Evolutionary conservation across 2,888 invertebrate genomes (phyloP).

Genomic region (Galerucella pusilla): DNA sequence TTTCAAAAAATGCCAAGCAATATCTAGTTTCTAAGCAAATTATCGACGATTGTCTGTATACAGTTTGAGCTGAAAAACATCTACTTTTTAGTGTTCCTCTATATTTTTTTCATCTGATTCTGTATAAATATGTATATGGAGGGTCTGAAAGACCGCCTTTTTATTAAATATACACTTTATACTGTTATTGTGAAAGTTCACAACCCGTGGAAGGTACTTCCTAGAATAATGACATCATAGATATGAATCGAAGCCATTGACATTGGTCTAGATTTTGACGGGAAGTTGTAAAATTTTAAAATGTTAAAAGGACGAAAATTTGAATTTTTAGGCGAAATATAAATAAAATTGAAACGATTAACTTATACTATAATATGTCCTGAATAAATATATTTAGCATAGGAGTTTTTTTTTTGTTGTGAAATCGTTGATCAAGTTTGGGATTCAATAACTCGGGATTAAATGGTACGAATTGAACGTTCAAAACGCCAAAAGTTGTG

Average conservation of each 20-base stretch:
- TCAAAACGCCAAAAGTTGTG: too few relatives aligned
- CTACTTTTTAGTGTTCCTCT: background rate
- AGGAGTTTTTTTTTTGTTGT: too few relatives aligned
- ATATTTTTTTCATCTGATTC: background rate
- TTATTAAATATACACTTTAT: conserved; percentile 20
- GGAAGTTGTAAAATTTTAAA: background rate
- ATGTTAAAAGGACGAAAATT: background rate
- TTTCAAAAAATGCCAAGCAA: too few relatives aligned
- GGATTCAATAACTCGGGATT: too few relatives aligned
- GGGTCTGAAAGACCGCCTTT: conserved; percentile 16
- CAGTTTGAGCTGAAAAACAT: background rate
- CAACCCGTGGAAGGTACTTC: conserved; percentile 34
- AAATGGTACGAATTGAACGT: too few relatives aligned
- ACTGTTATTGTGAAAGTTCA: conserved; percentile 39
- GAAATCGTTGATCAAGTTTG: too few relatives aligned
- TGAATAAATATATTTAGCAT: too few relatives aligned
- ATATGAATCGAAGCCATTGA: conserved; percentile 16
- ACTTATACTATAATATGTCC: too few relatives aligned
- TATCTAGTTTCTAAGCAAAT: too few relatives aligned
- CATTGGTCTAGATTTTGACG: conserved; percentile 27
- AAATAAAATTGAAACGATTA: background rate
- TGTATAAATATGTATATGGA: background rate
- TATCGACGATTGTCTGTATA: too few relatives aligned
- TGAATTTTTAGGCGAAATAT: background rate
- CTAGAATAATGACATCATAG: conserved; percentile 18